Evolutionary conservation across 2,888 invertebrate genomes (phyloP).

Genomic region (Orchesellides sinensis): DNA sequence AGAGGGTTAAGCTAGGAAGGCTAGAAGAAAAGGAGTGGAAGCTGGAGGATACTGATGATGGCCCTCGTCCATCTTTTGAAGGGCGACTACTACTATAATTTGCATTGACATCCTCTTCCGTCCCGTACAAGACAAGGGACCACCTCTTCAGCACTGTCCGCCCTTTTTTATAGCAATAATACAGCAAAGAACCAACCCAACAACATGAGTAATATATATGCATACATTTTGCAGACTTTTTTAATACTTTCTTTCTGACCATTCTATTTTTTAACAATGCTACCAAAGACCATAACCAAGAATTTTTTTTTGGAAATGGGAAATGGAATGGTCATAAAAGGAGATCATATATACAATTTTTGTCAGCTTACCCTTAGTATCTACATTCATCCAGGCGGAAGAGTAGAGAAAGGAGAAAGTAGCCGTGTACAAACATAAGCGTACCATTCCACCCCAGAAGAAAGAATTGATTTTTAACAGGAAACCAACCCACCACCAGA

Average conservation of each 20-base stretch:
- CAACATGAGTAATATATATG: constrained; percentile 15
- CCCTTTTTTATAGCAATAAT: constrained; percentile 83
- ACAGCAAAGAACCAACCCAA: constrained; percentile 42
- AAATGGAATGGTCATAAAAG: neutral
- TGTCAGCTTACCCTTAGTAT: constrained; percentile 59
- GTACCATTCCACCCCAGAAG: too few species aligned
- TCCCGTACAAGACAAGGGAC: constrained; percentile 95
- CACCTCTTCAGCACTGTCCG: constrained; percentile 94
- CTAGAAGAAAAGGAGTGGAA: neutral
- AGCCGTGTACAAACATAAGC: too few species aligned
- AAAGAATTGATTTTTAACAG: constrained; percentile 29
- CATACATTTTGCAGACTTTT: neutral
- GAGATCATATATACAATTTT: too few species aligned
- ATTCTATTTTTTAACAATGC: too few species aligned
- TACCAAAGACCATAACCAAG: too few species aligned
- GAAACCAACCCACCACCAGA: constrained; percentile 22
- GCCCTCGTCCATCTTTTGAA: constrained; percentile 1
- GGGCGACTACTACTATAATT: constrained; percentile 34
- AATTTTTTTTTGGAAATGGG: too few species aligned
- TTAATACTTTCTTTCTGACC: too few species aligned
- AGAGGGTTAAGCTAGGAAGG: constrained; percentile 36
- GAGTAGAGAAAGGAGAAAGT: neutral
- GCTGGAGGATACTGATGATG: neutral
- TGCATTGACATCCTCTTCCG: constrained; percentile 79
- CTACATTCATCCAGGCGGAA: constrained; percentile 28